Evolutionary conservation across 1,140 invertebrate genomes (phyloP).

Genomic region (Trichonephila clavata): DNA sequence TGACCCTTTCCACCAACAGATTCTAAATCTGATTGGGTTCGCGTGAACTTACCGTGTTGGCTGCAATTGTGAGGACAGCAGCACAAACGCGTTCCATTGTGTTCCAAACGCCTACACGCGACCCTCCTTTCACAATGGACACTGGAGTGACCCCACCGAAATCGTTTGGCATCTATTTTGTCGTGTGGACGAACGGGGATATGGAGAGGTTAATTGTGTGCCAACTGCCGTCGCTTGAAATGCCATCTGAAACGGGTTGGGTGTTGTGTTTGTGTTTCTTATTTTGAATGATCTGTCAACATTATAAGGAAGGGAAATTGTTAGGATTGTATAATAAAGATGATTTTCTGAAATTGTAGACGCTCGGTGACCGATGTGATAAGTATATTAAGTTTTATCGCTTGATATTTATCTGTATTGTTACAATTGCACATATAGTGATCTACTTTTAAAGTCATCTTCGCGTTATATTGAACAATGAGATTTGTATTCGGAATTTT

Average conservation of each 20-base stretch:
- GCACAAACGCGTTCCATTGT: conserved; percentile 16
- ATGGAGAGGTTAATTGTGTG: not conserved
- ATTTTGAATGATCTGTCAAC: not conserved
- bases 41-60: not conserved
- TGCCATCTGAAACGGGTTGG: not conserved
- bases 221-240: not conserved
- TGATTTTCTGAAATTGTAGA: no score
- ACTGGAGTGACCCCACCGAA: not conserved
- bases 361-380: no score
- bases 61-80: not conserved
- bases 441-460: no score
- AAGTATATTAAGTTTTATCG: no score
- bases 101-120: not conserved
- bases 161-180: not conserved
- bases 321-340: not conserved
- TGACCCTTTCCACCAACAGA: not conserved
- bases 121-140: not conserved
- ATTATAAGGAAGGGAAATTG: not conserved
- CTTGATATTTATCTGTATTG: no score
- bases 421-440: no score
- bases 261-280: not conserved
- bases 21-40: not conserved
- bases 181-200: not conserved
- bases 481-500: no score
- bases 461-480: no score